Evolutionary conservation across 1,140 invertebrate genomes (phyloP), one percentile per base, ranked within the genome.

Genomic region (Drosophila mayri): DNA sequence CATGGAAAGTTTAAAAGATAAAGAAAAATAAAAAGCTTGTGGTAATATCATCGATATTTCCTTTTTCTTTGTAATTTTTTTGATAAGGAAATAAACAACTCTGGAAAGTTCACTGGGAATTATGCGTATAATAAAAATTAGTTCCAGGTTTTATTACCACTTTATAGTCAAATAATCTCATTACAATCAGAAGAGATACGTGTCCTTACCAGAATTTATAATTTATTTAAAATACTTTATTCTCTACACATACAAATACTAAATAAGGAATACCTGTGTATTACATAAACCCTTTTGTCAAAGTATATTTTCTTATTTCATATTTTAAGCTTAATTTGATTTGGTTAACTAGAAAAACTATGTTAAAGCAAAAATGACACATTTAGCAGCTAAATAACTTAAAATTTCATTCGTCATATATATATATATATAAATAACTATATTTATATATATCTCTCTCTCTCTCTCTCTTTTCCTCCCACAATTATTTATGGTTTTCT

Each of bases 401-500:
- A 14, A 32, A 1, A 35, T 9, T 52, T 18, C 28, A 32, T 32
- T n/a, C 28, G 30, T 30, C 28, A 50, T 50, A 44, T 22, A n/a
- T 46, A 12, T 46, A 16, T 50, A 50, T 50, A 50, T 50, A 50
- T 11, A 18, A 30, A 49, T 28, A n/a, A n/a, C 18, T 49, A 18
- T 50, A n/a, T 47, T 11, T 25, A 25, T 46, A 22, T 22, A 25
- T 25, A 6, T 47, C 10, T n/a, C 8, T 67, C 47, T 77, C 72
- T 80, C 64, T 78, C 22, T 64, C 46, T 74, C 61, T 68, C 50
- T 76, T 75, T 92, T 75, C 49, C 30, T 78, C 52, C 79, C 84
- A 81, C 76, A 46, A 3, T 81, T 91, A 32, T 52, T 81, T 91
- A 32, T 52, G 80, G 74, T 79, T 76, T 76, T 86, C 67, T 75